A percentile compares a stretch with the other conserved stretches of the same genome.
Conservation (phyloP, 2,888 invertebrate genomes). For the Hoplodrina blanda region DNA sequence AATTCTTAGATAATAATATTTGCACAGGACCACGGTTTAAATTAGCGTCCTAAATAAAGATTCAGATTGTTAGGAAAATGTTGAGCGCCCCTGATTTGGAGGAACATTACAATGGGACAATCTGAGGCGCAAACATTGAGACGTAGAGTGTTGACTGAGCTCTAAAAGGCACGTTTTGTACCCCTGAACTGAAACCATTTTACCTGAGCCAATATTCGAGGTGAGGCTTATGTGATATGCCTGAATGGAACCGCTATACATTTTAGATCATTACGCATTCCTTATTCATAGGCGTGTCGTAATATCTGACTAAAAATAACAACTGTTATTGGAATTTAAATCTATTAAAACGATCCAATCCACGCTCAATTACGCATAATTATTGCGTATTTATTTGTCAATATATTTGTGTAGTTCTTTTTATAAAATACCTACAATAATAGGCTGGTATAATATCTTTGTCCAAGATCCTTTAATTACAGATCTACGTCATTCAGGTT, state of each 20-base stretch:
- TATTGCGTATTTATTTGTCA: no score
- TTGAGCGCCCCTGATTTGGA: constrained; percentile 68
- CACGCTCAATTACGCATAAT: no score
- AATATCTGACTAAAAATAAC: neutral
- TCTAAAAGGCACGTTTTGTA: constrained; percentile 74
- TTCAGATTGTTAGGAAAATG: constrained; percentile 62
- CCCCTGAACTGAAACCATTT: constrained; percentile 75
- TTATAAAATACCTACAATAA: no score
- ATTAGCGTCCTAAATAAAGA: constrained; percentile 70
- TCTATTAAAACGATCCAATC: no score
- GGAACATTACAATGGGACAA: constrained; percentile 61
- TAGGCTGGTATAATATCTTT: no score
- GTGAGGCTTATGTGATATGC: neutral
- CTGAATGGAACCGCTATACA: constrained; percentile 11
- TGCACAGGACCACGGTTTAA: constrained; percentile 56
- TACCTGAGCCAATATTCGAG: constrained; percentile 75
- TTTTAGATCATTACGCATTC: constrained; percentile 14
- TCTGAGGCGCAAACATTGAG: constrained; percentile 59
- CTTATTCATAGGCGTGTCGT: constrained; percentile 3
- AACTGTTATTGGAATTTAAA: neutral
- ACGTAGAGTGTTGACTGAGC: constrained; percentile 74
- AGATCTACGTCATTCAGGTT: no score
- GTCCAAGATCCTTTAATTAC: no score
- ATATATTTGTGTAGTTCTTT: no score
- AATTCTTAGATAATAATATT: constrained; percentile 62